Percentiles rank a stretch among this genome's conserved stretches.
These are phyloP conservation scores for Rafetus swinhoei DNA, from an alignment of 2,113 vertebrate genomes.

Conservation along the genomic window DNA sequence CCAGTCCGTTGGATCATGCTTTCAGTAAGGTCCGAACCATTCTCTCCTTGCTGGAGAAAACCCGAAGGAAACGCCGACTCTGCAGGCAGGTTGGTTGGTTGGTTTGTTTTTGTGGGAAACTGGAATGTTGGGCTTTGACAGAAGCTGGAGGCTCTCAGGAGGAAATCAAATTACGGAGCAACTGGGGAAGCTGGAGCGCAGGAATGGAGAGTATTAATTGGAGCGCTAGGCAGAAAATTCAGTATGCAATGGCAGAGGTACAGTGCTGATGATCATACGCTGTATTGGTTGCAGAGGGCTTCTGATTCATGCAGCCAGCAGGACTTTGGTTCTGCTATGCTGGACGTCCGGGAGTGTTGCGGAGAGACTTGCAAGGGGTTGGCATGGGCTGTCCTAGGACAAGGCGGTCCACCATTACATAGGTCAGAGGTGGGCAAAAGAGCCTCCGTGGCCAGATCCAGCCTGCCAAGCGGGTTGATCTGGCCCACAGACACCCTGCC, in stretches of 20 bases:
- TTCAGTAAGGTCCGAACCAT: neutral
- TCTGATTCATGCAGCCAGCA: neutral
- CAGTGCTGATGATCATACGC: neutral
- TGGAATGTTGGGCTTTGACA: neutral
- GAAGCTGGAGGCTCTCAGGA: neutral
- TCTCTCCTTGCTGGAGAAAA: neutral
- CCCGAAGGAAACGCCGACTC: neutral
- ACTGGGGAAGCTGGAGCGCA: neutral
- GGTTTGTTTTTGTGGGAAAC: neutral
- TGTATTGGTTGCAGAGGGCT: neutral
- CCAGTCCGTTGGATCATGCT: rapidly evolving
- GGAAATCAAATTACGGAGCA: neutral
- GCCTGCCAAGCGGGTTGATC: no score
- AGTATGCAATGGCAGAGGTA: neutral
- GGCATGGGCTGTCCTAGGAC: no score
- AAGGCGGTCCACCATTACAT: no score
- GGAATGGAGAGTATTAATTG: neutral
- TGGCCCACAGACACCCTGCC: no score
- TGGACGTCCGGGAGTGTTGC: neutral
- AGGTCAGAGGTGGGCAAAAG: no score
- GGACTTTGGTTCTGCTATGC: neutral
- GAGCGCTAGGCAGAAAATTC: neutral
- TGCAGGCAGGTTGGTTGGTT: neutral
- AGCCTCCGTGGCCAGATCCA: no score
- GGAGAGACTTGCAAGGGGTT: neutral